These are phyloP conservation scores for Sinhomidia bicolor DNA, from an alignment of 2,888 invertebrate genomes.

Conservation along the genomic window DNA sequence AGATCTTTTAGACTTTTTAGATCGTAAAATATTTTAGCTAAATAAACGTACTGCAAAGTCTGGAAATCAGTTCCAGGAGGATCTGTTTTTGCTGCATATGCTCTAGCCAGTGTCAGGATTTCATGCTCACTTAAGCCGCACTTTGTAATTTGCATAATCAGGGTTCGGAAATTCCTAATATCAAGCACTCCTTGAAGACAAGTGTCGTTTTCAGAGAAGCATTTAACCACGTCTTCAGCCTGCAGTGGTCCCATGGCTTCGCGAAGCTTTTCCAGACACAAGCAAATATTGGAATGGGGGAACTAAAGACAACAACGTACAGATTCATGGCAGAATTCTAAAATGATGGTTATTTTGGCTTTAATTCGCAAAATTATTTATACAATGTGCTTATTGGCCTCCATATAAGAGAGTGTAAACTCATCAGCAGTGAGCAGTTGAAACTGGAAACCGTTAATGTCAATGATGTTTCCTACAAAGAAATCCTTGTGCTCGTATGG, in stretches of 20 bases:
- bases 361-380: background rate
- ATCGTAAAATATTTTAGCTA: too few relatives aligned
- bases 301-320: conserved; percentile 83
- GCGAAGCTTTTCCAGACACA: conserved; percentile 89
- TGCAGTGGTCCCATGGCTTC: conserved; percentile 87
- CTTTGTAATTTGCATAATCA: conserved; percentile 77
- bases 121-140: conserved; percentile 88
- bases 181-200: conserved; percentile 77
- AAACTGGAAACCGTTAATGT: conserved; percentile 90
- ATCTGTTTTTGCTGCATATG: conserved; percentile 85
- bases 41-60: conserved; percentile 78
- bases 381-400: conserved; percentile 88
- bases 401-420: conserved; percentile 94
- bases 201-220: conserved; percentile 82
- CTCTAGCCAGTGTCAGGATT: conserved; percentile 88
- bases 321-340: background rate
- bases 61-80: conserved; percentile 77
- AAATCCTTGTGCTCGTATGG: conserved; percentile 91
- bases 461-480: conserved; percentile 91
- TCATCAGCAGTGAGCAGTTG: conserved; percentile 91
- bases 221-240: conserved; percentile 89
- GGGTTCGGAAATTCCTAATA: conserved; percentile 73
- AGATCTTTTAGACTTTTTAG: too few relatives aligned
- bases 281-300: conserved; percentile 87
- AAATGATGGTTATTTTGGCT: background rate